Base-by-base conservation (phyloP, 1,140 invertebrate genomes). In the Sycobia sp. region DNA sequence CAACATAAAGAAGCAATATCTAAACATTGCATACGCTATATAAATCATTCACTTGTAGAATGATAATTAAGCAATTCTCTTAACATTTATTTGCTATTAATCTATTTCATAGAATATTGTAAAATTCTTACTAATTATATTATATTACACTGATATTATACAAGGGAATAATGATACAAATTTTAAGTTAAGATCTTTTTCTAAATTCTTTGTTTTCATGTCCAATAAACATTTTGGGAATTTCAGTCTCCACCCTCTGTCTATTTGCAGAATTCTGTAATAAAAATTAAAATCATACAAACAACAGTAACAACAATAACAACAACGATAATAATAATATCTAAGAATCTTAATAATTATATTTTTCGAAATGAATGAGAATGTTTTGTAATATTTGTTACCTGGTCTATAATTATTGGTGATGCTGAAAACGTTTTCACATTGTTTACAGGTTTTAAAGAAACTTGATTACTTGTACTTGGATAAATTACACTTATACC, bases 101-200 rank as follows among this genome's bases (percentile, higher is more conserved):
- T 22, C 29, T 51, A 36, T 14, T 36, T 51, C 14, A 14, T 14
- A 16, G 8, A 51, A 20, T 43, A 22, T 10, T 46, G 14, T 16
- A 51, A 27, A 57, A 57, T 43, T 43, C 38, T 56, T 51, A 36
- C 13, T 54, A 11, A 55, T 20, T 56, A 51, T 50, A 51, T 32
- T 64, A 63, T 64, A 58, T 58, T 64, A 65, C 62, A 65, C 29
- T 36, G 23, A 3, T 65, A 58, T 54, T 53, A 58, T 59, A 65
- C 55, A 65, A 34, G n/a, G 46, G 13, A 23, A 25, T 57, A 57
- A 39, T 56, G 9, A 46, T 34, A 27, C n/a, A 47, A 25, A 27
- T 25, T 62, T 23, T 29, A 2, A 62, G 29, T 50, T 62, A 44
- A 16, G 47, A 57, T 50, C 51, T 18, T 58, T 51, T 57, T 41